Conservation (phyloP, 2,113 vertebrate species). For the Crotalus viridis region DNA sequence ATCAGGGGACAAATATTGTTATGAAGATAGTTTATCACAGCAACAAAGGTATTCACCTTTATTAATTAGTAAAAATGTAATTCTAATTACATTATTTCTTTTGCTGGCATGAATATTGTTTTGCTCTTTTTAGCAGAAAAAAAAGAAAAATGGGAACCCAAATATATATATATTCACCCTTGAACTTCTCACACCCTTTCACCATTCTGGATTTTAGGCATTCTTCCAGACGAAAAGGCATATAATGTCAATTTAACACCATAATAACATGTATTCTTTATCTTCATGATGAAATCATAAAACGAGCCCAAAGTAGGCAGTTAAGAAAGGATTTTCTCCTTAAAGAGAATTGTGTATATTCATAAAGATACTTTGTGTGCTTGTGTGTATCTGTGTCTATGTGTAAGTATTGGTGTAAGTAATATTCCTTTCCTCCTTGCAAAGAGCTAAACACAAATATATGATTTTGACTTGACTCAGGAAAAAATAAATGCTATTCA, state of each 20-base stretch:
- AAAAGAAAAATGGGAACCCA: too few relatives aligned
- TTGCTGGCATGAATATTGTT: not conserved
- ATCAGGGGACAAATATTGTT: not conserved
- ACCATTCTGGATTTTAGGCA: not conserved
- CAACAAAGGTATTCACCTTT: not conserved
- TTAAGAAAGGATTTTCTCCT: not conserved
- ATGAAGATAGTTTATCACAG: not conserved
- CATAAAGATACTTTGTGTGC: not conserved
- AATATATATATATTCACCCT: too few relatives aligned
- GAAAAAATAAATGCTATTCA: slow-evolving; percentile 45
- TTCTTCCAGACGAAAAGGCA: not conserved
- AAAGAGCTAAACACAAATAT: slow-evolving; percentile 19
- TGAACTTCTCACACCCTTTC: too few relatives aligned
- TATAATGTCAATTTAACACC: not conserved
- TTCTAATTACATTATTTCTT: not conserved
- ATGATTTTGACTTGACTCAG: slow-evolving; percentile 46
- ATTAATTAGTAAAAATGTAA: not conserved
- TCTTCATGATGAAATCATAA: not conserved
- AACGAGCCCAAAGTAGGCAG: not conserved
- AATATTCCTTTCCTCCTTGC: slow-evolving; percentile 6
- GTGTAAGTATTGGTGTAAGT: not conserved
- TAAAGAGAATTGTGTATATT: not conserved
- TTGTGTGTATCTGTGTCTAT: not conserved
- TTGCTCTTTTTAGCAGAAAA: too few relatives aligned
- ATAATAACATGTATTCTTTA: not conserved